phyloP scores from a whole-genome alignment of 2,888 invertebrate species.

The Dioctria rufipes region DNA sequence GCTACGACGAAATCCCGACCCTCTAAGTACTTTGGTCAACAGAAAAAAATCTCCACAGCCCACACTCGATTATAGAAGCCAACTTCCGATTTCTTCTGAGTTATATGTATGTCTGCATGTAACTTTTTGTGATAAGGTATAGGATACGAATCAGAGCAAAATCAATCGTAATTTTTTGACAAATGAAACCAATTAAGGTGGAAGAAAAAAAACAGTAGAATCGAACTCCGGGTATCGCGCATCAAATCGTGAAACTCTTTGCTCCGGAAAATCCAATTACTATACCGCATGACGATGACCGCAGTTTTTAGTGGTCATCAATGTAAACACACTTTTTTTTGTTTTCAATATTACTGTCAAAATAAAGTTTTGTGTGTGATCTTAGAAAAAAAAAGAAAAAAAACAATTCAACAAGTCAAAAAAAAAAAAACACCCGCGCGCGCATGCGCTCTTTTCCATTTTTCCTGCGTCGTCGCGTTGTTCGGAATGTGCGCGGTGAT shows the following conservation, averaged over 20 bases:
- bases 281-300: neutral
- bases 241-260: neutral
- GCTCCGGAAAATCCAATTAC: neutral
- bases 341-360: neutral
- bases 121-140: neutral
- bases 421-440: neutral
- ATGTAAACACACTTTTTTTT: no score
- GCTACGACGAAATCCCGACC: neutral
- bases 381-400: no score
- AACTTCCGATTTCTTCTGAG: slow-evolving; percentile 1
- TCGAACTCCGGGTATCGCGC: neutral
- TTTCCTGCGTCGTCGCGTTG: neutral
- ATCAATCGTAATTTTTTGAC: neutral
- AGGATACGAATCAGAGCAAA: neutral
- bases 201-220: neutral
- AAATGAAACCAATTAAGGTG: neutral
- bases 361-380: no score
- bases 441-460: neutral
- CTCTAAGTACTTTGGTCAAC: no score
- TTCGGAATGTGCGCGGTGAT: neutral
- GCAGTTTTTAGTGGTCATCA: no score
- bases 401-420: neutral
- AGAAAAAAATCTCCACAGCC: no score
- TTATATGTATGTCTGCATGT: neutral
- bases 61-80: no score